Evolutionary conservation across 1,140 invertebrate genomes (phyloP), one percentile per base, ranked within the genome.

Genomic region (Drosophila eugracilis): DNA sequence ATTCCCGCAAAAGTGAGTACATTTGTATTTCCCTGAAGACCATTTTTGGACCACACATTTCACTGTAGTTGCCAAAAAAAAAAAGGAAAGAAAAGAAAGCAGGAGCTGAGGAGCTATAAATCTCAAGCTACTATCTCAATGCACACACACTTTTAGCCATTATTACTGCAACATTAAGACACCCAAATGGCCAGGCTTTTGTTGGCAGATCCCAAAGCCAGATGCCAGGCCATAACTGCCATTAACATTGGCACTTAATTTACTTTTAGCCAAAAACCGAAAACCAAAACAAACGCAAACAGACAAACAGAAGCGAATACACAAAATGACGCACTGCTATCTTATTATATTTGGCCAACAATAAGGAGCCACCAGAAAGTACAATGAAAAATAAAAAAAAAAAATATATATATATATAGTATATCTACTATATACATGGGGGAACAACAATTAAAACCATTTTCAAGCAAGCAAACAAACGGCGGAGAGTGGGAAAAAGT

Each of bases 191-290:
- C 65, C 63, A 63, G 67, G 63, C 78, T 86, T 77, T 83, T 77
- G 62, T 73, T 71, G 54, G 41, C 55, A 63, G 75, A 85, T 86
- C 57, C 83, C 60, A 75, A 74, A 81, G 78, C 81, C 81, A 86
- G 73, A 86, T 86, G 80, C 54, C 70, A 57, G 70, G 75, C 79
- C 80, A 84, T 84, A 84, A 84, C 79, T 84, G 79, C 81, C 81
- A 85, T 88, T 88, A 85, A 88, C 81, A 86, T 85, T 85, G 81
- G 77, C 81, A 85, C 81, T 85, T 86, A 86, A 85, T 85, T 86
- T 85, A 88, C 81, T 86, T 75, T 85, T 69, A 77, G 74, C 79
- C 79, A 81, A 80, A 76, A 75, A 75, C 77, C 75, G 42, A 79
- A 75, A 80, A 86, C 76, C 81, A 79, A 85, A 84, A 80, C 72